Evolutionary conservation across 2,888 invertebrate species (phyloP).

Genomic region (Eupithecia pulchellata): DNA sequence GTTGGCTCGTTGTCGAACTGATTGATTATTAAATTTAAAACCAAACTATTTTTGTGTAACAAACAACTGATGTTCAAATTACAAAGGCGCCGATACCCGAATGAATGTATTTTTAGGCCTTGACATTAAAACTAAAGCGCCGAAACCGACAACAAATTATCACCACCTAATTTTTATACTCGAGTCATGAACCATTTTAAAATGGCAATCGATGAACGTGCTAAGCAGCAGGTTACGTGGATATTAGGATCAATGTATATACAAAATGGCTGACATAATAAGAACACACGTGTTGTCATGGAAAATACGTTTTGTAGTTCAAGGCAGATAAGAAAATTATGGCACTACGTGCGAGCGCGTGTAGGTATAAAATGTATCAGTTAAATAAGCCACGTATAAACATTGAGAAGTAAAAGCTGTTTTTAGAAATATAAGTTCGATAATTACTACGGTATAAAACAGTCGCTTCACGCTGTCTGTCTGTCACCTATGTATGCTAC

Average conservation of each 20-base stretch:
- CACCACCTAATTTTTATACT: not conserved
- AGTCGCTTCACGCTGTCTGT: too few species aligned
- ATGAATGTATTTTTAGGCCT: not conserved
- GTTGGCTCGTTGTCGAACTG: not conserved
- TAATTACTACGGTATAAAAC: too few species aligned
- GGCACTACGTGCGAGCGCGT: not conserved
- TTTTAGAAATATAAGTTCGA: too few species aligned
- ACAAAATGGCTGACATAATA: slow-evolving; percentile 42
- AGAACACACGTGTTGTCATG: slow-evolving; percentile 47
- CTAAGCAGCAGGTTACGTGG: slow-evolving; percentile 28
- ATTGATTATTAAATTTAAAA: not conserved
- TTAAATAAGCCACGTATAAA: not conserved
- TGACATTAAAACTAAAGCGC: slow-evolving; percentile 3
- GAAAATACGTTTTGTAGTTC: slow-evolving; percentile 53
- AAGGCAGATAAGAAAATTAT: slow-evolving; percentile 53
- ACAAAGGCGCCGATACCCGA: not conserved
- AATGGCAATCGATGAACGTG: slow-evolving; percentile 33
- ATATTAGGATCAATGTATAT: slow-evolving; percentile 47
- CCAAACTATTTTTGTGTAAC: not conserved
- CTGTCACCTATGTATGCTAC: too few species aligned
- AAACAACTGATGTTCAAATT: not conserved
- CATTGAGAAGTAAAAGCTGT: too few species aligned
- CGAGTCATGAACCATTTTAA: slow-evolving; percentile 15
- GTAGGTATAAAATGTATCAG: not conserved
- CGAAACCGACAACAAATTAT: not conserved